phyloP scores from a whole-genome alignment of 2,888 invertebrate species.

The Erpobdella octoculata region DNA sequence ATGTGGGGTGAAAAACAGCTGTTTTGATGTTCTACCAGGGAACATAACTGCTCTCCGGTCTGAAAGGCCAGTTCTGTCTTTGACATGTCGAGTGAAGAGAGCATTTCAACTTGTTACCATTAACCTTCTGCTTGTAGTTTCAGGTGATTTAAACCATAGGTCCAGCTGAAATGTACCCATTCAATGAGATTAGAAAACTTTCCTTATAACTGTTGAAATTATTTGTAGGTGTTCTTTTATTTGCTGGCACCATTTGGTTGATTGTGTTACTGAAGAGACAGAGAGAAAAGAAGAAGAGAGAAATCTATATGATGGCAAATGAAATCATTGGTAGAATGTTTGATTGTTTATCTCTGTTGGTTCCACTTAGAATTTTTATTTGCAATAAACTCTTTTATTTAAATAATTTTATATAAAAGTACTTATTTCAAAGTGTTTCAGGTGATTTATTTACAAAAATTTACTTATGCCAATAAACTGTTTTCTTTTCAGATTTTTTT shows the following conservation, averaged over 20 bases:
- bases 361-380: no score
- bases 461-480: no score
- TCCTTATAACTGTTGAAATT: no score
- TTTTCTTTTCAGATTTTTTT: no score
- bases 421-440: neutral
- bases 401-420: neutral
- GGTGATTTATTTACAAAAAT: no score
- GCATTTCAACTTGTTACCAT: neutral
- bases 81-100: slow-evolving; percentile 1
- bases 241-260: slow-evolving; percentile 3
- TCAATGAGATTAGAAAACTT: no score
- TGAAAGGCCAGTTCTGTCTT: neutral
- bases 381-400: neutral
- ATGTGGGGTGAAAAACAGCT: no score
- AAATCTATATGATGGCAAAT: slow-evolving; percentile 17
- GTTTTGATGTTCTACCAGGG: no score
- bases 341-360: neutral
- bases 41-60: neutral
- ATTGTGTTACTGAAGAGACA: neutral
- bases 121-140: neutral
- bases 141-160: neutral
- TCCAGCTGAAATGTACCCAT: no score
- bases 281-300: neutral
- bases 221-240: neutral
- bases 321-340: slow-evolving; percentile 15